Evolutionary conservation across 37 sponge, comb jelly and placozoan species (phyloP).

Genomic region (Cliona cf. orientalis): DNA sequence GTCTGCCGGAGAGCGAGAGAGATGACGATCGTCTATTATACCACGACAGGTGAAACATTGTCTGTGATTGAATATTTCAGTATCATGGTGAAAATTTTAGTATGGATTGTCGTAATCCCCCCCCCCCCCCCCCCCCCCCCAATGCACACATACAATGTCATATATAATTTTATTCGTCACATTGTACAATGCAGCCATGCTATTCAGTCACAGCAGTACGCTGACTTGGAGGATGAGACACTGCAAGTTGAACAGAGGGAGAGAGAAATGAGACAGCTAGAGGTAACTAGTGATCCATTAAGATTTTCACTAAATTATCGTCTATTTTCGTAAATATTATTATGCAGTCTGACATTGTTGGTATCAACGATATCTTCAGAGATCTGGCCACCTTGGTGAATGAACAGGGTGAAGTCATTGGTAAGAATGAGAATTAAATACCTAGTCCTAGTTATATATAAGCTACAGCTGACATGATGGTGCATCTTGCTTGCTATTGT

Average conservation of each 20-base stretch:
- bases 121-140: too few relatives aligned
- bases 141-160: too few relatives aligned
- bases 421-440: too few relatives aligned
- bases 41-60: slow-evolving; percentile 17
- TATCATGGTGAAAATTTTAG: too few relatives aligned
- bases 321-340: not conserved
- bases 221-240: slow-evolving; percentile 5
- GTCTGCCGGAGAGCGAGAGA: slow-evolving; percentile 37
- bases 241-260: slow-evolving; percentile 47
- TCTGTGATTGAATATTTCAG: too few relatives aligned
- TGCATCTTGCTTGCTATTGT: not conserved
- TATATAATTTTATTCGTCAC: too few relatives aligned
- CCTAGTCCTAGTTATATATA: too few relatives aligned
- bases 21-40: not conserved
- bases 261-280: slow-evolving; percentile 63
- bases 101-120: too few relatives aligned
- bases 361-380: slow-evolving; percentile 88
- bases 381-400: slow-evolving; percentile 88
- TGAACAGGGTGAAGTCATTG: slow-evolving; percentile 92
- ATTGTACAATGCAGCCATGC: slow-evolving; percentile 1
- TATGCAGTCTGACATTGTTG: slow-evolving; percentile 78
- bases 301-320: not conserved
- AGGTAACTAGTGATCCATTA: slow-evolving; percentile 11
- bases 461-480: too few relatives aligned
- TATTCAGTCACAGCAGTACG: slow-evolving; percentile 24